Evolutionary conservation across 2,888 invertebrate species (phyloP), one percentile per base, ranked within the genome.

Genomic region (Cosmia trapezina): DNA sequence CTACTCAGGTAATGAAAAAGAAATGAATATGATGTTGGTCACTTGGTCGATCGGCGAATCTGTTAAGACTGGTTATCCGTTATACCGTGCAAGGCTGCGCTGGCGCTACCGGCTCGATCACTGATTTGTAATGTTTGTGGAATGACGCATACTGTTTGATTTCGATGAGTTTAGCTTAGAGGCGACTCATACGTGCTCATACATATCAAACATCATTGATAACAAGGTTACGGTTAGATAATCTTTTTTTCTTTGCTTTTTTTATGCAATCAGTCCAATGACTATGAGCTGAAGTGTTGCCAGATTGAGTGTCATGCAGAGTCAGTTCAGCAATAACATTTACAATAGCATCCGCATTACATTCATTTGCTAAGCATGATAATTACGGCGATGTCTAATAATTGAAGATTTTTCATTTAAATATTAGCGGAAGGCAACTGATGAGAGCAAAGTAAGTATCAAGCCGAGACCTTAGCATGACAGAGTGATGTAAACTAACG

Each of bases 31-130:
- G 11, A 28, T 57, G 6, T 53, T 53, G 78, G 49, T 69, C 33
- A 77, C 33, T 37, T 54, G 43, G 12, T 47, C 54, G 51, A 37
- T 14, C 43, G 14, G 22, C 41, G 54, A 56, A 54, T 78, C 37
- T 45, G n/a, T n/a, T 4, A 51, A 22, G 41, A 78, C 75, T 57
- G 78, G 69, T 69, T 77, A 33, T 47, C 59, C 59, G 71, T 45
- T 69, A 78, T 49, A 51, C 22, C 4, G 33, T 12, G 28, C 53
- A 51, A 79, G 60, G 73, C 43, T 54, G 59, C 70, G 51, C 45
- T 0, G 57, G 70, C 51, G 51, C 78, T 59, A 53, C 59, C 41
- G n/a, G 45, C 12, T 69, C 51, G 4, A 28, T 45, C 37, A 11
- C 17, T 56, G 8, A 72, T 56, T 41, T 41, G 28, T 28, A 19